These are phyloP conservation scores for Brachypterus glaber DNA, from an alignment of 2,888 invertebrate species.

Conservation along the genomic window DNA sequence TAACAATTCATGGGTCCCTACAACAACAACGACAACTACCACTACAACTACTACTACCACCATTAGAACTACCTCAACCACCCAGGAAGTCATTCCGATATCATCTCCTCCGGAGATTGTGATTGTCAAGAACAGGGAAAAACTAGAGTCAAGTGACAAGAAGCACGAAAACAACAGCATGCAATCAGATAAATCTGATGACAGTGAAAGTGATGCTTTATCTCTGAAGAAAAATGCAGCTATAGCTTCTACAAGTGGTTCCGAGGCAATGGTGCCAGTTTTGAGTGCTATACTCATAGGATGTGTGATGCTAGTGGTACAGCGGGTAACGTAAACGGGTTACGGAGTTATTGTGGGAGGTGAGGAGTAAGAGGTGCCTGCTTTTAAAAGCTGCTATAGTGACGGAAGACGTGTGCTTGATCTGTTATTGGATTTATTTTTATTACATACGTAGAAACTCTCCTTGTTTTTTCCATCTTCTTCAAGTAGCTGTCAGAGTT, in stretches of 20 bases:
- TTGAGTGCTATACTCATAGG: too few relatives aligned
- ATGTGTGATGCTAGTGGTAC: conserved; percentile 14
- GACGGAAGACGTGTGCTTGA: conserved; percentile 1
- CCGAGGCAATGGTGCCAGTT: conserved; percentile 12
- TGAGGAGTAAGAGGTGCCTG: conserved; percentile 6
- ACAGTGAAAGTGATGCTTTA: conserved; percentile 27
- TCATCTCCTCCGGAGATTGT: conserved; percentile 27
- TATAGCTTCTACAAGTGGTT: conserved; percentile 9
- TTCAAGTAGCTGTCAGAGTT: conserved; percentile 7
- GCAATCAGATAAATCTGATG: conserved; percentile 24
- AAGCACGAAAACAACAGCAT: conserved; percentile 40
- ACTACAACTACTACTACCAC: conserved; percentile 44
- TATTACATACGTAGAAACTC: too few relatives aligned
- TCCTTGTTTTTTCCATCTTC: conserved; percentile 12
- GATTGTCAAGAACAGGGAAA: conserved; percentile 16
- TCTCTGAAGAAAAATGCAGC: conserved; percentile 37
- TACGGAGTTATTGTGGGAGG: background rate
- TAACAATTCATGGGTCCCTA: conserved; percentile 70
- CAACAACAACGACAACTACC: conserved; percentile 56
- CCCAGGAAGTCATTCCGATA: conserved; percentile 41
- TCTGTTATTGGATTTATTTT: background rate
- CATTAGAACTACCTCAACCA: conserved; percentile 45
- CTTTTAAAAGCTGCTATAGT: conserved; percentile 8
- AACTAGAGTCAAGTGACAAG: conserved; percentile 21
- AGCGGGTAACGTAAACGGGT: conserved; percentile 23